phyloP scores from a whole-genome alignment of 2,888 invertebrate genomes.

The Apodemia zela region DNA sequence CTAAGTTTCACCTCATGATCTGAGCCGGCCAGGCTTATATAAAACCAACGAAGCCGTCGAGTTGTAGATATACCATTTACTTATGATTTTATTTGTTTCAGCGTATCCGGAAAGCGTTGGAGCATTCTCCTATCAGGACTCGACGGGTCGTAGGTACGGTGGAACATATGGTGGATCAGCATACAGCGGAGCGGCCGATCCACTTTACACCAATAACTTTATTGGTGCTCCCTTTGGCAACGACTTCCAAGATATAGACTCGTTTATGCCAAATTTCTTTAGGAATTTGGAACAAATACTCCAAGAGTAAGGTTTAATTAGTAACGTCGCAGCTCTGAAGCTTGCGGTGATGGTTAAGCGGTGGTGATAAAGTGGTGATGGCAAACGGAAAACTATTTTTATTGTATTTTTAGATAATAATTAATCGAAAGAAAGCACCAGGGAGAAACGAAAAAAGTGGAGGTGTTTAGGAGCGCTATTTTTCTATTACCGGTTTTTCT shows the following conservation, averaged over 20 bases:
- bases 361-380: slow-evolving; percentile 27
- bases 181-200: slow-evolving; percentile 36
- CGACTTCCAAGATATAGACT: slow-evolving; percentile 40
- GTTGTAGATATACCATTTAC: neutral
- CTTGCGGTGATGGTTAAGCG: slow-evolving; percentile 53
- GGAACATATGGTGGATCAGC: slow-evolving; percentile 58
- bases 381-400: slow-evolving; percentile 2
- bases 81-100: slow-evolving; percentile 25
- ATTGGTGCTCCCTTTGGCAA: slow-evolving; percentile 27
- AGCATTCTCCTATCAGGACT: slow-evolving; percentile 58
- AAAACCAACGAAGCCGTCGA: neutral
- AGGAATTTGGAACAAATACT: slow-evolving; percentile 54
- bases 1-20: neutral
- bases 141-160: slow-evolving; percentile 65
- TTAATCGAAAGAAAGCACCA: neutral
- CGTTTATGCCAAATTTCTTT: slow-evolving; percentile 62
- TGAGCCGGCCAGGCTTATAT: neutral
- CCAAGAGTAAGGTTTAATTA: slow-evolving; percentile 57
- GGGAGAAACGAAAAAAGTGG: neutral
- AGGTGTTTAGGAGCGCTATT: neutral
- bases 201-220: slow-evolving; percentile 22
- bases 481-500: too few species aligned
- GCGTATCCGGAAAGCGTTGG: slow-evolving; percentile 45
- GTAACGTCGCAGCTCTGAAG: slow-evolving; percentile 34
- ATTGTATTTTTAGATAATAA: neutral